phyloP scores from a whole-genome alignment of 2,888 invertebrate species.

The Nebria salina region DNA sequence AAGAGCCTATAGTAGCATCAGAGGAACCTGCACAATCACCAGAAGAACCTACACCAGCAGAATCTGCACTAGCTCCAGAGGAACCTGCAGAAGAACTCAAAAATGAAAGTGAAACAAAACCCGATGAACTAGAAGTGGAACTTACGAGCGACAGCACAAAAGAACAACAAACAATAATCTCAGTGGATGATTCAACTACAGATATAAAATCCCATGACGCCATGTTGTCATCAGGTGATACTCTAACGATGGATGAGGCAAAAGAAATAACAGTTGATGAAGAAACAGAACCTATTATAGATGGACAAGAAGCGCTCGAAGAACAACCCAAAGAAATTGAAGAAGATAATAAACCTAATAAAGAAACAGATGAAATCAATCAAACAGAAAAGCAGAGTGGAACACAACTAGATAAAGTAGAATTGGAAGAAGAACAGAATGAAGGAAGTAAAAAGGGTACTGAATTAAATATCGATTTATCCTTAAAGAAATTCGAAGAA shows the following conservation, averaged over 20 bases:
- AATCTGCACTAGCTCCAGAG: constrained; percentile 32
- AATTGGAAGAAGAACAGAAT: constrained; percentile 18
- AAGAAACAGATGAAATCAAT: constrained; percentile 26
- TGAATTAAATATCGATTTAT: constrained; percentile 43
- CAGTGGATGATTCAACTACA: constrained; percentile 57
- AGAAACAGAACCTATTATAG: not conserved
- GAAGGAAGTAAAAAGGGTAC: constrained; percentile 37
- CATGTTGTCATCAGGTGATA: not conserved
- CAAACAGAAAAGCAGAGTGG: constrained; percentile 25
- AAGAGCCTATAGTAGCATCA: constrained; percentile 52
- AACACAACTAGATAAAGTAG: constrained; percentile 28
- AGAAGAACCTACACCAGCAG: constrained; percentile 30
- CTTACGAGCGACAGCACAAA: constrained; percentile 61
- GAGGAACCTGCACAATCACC: constrained; percentile 53
- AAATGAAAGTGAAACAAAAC: constrained; percentile 56
- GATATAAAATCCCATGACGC: constrained; percentile 5
- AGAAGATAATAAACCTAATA: constrained; percentile 37
- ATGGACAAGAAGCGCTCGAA: not conserved
- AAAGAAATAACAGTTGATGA: constrained; percentile 28
- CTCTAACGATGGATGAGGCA: constrained; percentile 21
- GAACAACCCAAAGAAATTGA: constrained; percentile 37
- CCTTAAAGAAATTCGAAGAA: constrained; percentile 46
- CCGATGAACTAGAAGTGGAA: constrained; percentile 64
- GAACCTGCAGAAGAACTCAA: constrained; percentile 19
- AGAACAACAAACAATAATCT: constrained; percentile 66